Evolutionary conservation across 2,888 invertebrate species (phyloP).

Genomic region (Zele albiditarsus): DNA sequence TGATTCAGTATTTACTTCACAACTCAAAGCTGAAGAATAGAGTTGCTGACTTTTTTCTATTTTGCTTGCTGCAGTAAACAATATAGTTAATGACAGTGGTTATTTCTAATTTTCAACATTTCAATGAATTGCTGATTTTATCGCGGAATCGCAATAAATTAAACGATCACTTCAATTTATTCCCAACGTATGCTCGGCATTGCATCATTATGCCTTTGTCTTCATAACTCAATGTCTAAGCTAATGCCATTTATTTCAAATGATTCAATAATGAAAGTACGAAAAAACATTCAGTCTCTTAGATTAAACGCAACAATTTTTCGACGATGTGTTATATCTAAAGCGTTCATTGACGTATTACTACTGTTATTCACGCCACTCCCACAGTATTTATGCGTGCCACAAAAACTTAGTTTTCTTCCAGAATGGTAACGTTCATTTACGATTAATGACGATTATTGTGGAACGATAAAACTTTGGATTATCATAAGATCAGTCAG

Average conservation of each 20-base stretch:
- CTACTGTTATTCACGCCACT: slow-evolving; percentile 13
- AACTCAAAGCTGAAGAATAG: slow-evolving; percentile 5
- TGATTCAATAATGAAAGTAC: slow-evolving; percentile 53
- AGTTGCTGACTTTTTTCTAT: not conserved
- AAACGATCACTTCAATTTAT: not conserved
- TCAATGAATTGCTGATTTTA: not conserved
- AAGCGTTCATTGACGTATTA: slow-evolving; percentile 30
- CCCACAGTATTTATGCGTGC: slow-evolving; percentile 25
- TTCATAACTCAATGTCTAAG: slow-evolving; percentile 8
- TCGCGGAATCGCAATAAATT: not conserved
- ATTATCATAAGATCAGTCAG: slow-evolving; percentile 14
- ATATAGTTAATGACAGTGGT: not conserved
- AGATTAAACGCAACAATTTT: slow-evolving; percentile 53
- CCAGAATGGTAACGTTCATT: slow-evolving; percentile 36
- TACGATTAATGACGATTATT: slow-evolving; percentile 33
- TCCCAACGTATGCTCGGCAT: slow-evolving; percentile 16
- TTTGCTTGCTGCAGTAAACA: not conserved
- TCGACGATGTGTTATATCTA: slow-evolving; percentile 29
- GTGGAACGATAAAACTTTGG: slow-evolving; percentile 48
- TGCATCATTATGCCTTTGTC: slow-evolving; percentile 20
- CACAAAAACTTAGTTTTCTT: not conserved
- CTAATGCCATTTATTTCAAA: slow-evolving; percentile 42
- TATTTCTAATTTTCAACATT: not conserved
- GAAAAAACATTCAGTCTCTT: slow-evolving; percentile 60
- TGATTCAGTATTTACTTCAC: not conserved